Evolutionary conservation across 2,113 vertebrate species (phyloP), one percentile per base, ranked within the genome.

Genomic region (Phodopus roborovskii): DNA sequence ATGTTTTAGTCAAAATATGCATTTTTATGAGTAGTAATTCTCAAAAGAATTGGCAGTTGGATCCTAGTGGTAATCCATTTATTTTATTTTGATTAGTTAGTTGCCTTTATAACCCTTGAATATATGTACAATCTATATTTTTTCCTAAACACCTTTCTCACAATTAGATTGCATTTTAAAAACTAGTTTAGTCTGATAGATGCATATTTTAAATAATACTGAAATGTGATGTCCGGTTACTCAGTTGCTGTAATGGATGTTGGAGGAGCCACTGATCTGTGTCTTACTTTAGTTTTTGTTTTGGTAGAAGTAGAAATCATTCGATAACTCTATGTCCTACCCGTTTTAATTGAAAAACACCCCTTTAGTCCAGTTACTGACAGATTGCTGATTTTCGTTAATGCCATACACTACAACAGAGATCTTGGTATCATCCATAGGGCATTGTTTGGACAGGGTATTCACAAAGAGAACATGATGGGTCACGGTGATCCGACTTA

Each of bases 151-250:
- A 62, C 13, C 90, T 94, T 88, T 4, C 48, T 89, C 66, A 70
- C 20, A 56, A 45, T 33, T 88, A 73, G 56, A 77, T 70, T 74
- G 9, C 50, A 87, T 92, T 93, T 91, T 90, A 87, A 88, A 97
- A 90, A 64, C 58, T 0, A 5, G 39, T 91, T 92, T 88, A 83
- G 96, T 11, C 8, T 58, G 62, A 58, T 17, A 87, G 33, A n/a
- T 7, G 71, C n/a, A 20, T 60, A 48, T 88, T 90, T 96, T 81
- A 71, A 19, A 30, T 20, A 74, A 92, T 87, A 86, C 33, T 91
- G 39, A 83, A 48, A 91, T 79, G 88, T 42, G 39, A 74, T 56
- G 1, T 88, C 45, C 36, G 48, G 11, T 91, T 88, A 75, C 66
- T 97, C 82, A 74, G 28, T 70, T 60, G 26, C 28, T 16, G 39